Percentiles rank a stretch among this genome's conserved stretches.
These are phyloP conservation scores for Noctua fimbriata DNA, from an alignment of 2,888 invertebrate genomes.

Conservation along the genomic window DNA sequence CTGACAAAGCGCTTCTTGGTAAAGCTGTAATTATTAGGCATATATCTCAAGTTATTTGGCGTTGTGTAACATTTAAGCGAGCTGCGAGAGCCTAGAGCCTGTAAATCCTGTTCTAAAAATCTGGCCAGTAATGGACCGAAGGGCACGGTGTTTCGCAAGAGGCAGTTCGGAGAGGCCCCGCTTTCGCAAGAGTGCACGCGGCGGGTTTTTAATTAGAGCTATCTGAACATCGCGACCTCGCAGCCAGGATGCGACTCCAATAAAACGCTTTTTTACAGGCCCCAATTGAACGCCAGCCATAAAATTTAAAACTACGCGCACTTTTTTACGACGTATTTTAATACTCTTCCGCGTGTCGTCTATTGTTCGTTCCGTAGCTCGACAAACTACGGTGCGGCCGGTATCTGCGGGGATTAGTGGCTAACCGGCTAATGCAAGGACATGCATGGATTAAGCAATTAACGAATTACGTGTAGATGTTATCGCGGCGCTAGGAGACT, in stretches of 20 bases:
- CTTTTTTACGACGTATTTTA: constrained; percentile 87
- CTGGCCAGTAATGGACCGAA: constrained; percentile 74
- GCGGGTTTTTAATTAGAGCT: constrained; percentile 88
- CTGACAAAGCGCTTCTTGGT: constrained; percentile 37
- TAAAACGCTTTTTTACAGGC: constrained; percentile 89
- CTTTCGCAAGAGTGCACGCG: constrained; percentile 85
- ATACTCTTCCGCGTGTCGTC: constrained; percentile 86
- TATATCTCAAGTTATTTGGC: constrained; percentile 33
- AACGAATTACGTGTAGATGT: constrained; percentile 77
- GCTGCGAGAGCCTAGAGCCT: constrained; percentile 45
- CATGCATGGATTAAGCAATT: constrained; percentile 84
- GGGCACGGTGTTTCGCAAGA: constrained; percentile 81
- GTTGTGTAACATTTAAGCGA: constrained; percentile 38
- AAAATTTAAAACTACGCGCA: constrained; percentile 87
- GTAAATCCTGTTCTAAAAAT: constrained; percentile 67
- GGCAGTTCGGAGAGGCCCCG: constrained; percentile 72
- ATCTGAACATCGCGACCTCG: constrained; percentile 86
- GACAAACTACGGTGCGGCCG: constrained; percentile 64
- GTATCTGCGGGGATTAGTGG: constrained; percentile 76
- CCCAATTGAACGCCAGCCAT: constrained; percentile 88
- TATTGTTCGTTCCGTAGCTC: constrained; percentile 79
- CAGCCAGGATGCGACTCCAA: constrained; percentile 87
- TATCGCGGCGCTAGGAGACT: constrained; percentile 75
- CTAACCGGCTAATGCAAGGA: constrained; percentile 76
- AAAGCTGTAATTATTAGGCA: constrained; percentile 42